Evolutionary conservation across 2,113 vertebrate species (phyloP), one percentile per base, ranked within the genome.

Genomic region (Nyctibius bracteatus): DNA sequence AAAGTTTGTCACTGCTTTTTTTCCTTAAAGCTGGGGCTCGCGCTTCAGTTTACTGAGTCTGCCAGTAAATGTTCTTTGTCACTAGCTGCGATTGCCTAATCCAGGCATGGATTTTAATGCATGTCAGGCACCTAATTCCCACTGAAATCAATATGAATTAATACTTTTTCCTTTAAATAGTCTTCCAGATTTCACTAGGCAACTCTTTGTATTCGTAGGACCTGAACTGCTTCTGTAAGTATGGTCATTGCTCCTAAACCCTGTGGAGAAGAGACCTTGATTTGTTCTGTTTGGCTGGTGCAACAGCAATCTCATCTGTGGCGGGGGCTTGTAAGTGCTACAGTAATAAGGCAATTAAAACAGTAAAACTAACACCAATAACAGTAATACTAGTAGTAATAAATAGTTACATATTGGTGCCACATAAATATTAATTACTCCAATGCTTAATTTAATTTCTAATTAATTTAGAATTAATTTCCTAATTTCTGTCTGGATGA

Each of bases 381-480:
- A 81, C n/a, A 81, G 37, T 81, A 39, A 30, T 80, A 41, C 7
- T 33, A 59, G 12, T 84, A 84, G 46, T 71, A 90, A 92, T 88
- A 97, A 94, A 96, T 85, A 95, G 39, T 62, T 81, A 75, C 31
- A 9, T 91, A 61, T 63, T 24, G 18, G 78, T 93, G 62, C 58
- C 63, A 88, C 43, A 85, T 33, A 85, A 66, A 77, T 90, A 96
- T 96, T 95, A 96, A 96, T 96, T 94, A 93, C 66, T 88, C 33
- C 21, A 86, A 44, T 90, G 59, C 51, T 90, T 96, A 96, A 92
- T 97, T 94, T 92, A 95, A 75, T 61, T 89, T 87, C 89, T 96
- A 96, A 96, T 96, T 95, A 94, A 94, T 96, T 95, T 95, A 81
- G 35, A 95, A 97, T 94, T 90, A 57, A 78, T 94, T 92, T 92